Evolutionary conservation across 2,113 vertebrate species (phyloP).

Genomic region (Meles meles): DNA sequence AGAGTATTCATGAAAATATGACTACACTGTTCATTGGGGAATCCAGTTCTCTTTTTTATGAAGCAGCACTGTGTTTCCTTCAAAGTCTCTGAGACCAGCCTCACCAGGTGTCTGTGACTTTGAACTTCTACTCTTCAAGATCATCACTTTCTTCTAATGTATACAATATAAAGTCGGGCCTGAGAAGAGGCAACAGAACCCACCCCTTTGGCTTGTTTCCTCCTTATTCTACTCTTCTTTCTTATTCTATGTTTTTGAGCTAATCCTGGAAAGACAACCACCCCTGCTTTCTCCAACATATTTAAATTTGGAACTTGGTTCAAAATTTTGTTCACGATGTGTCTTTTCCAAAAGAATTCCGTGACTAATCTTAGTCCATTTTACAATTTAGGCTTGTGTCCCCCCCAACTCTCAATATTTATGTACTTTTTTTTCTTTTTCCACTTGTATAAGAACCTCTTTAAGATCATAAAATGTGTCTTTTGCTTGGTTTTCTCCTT

Average conservation of each 20-base stretch:
- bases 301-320: constrained; percentile 7
- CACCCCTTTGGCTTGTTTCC: neutral
- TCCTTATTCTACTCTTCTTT: neutral
- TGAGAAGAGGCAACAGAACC: neutral
- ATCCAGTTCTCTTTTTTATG: neutral
- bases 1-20: neutral
- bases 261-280: neutral
- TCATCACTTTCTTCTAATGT: neutral
- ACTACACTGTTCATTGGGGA: neutral
- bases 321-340: neutral
- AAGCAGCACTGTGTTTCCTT: neutral
- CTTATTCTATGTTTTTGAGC: neutral
- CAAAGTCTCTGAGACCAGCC: neutral
- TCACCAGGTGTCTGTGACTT: neutral
- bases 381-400: constrained; percentile 22
- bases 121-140: neutral
- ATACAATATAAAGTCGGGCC: neutral
- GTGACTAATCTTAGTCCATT: neutral
- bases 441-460: neutral
- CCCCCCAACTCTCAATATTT: neutral
- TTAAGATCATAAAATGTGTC: neutral
- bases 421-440: neutral
- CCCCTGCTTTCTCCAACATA: neutral
- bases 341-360: neutral
- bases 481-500: neutral